phyloP scores from a whole-genome alignment of 2,113 vertebrate species.

The Orthonyx spaldingii region DNA sequence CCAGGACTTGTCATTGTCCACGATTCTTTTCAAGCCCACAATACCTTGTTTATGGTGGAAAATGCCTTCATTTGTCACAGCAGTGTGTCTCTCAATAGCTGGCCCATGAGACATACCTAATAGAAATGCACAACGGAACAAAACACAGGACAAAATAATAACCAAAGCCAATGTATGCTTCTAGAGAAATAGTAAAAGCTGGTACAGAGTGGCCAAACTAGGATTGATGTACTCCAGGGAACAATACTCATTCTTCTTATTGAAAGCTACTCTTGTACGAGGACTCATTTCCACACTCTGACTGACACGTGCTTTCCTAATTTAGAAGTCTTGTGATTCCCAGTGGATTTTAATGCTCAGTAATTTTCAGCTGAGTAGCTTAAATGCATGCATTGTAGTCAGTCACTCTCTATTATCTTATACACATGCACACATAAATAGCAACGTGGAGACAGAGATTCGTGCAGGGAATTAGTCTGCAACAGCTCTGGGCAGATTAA shows the following conservation, averaged over 20 bases:
- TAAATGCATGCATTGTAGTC: constrained; percentile 19
- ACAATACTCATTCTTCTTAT: constrained; percentile 18
- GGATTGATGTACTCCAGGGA: constrained; percentile 12
- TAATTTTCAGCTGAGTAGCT: constrained; percentile 43
- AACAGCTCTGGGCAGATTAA: background rate
- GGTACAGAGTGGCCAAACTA: constrained; percentile 1
- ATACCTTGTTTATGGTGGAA: constrained; percentile 37
- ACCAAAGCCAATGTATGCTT: background rate
- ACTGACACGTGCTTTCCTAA: constrained; percentile 31
- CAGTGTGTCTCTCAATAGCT: background rate
- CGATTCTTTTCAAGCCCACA: background rate
- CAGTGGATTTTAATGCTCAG: constrained; percentile 31
- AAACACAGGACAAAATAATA: constrained; percentile 39
- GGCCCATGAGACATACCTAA: constrained; percentile 17
- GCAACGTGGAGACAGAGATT: background rate
- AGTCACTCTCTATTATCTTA: constrained; percentile 43
- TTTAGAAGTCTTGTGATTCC: constrained; percentile 43
- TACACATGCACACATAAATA: background rate
- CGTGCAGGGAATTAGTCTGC: background rate
- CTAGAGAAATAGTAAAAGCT: constrained; percentile 24
- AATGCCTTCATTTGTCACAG: constrained; percentile 32
- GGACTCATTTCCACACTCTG: background rate
- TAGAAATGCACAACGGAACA: constrained; percentile 22
- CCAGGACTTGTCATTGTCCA: background rate
- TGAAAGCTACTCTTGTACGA: constrained; percentile 24